Percentiles rank a stretch among this genome's conserved stretches.
phyloP scores from a whole-genome alignment of 53 echinoderm and acorn worm species.

The Stichopus horrens region DNA sequence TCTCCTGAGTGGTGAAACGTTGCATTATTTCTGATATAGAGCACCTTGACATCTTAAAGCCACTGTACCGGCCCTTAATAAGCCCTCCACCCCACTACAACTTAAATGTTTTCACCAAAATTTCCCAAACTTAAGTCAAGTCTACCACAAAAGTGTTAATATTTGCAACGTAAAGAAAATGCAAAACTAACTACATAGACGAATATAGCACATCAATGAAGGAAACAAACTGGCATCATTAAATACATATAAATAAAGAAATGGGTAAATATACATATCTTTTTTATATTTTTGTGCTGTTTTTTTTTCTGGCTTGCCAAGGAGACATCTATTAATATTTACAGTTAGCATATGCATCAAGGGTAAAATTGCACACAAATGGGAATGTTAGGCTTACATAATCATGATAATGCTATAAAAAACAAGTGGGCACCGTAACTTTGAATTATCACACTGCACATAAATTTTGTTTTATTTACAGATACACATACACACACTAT shows the following conservation, averaged over 20 bases:
- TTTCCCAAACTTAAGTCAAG: no score
- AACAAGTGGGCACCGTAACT: not conserved
- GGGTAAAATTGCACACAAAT: slow-evolving; percentile 11
- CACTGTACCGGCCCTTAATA: no score
- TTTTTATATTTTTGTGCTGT: not conserved
- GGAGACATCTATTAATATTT: not conserved
- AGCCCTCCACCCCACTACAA: no score
- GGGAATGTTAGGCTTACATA: slow-evolving; percentile 10
- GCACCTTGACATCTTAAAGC: no score
- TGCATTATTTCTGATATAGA: no score
- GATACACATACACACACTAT: not conserved
- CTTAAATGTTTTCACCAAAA: no score
- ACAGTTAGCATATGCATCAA: not conserved
- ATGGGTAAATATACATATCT: not conserved
- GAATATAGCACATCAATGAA: not conserved
- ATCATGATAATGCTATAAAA: not conserved
- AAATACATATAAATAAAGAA: not conserved
- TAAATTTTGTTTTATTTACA: not conserved
- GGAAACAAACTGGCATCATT: not conserved
- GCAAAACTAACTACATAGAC: not conserved
- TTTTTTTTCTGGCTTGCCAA: not conserved
- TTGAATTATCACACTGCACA: not conserved
- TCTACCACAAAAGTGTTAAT: no score
- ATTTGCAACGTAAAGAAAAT: not conserved
- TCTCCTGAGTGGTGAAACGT: no score